Conservation (phyloP, 1,140 invertebrate species). For the Drosophila oshimai region DNA sequence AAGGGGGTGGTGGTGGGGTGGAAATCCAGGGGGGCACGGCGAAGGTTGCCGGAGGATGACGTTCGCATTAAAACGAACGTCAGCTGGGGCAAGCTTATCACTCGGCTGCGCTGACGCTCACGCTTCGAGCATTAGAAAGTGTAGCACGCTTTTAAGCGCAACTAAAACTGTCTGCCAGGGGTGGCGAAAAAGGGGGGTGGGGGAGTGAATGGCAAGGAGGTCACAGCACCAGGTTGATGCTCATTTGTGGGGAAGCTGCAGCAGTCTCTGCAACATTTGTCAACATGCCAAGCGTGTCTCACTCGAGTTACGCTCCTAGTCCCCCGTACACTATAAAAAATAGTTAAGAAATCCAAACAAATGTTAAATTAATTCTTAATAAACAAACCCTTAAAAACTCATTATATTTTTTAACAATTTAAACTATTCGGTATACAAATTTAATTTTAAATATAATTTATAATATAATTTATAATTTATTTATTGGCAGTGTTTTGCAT, state of each 20-base stretch:
- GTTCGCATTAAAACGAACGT: slow-evolving; percentile 76
- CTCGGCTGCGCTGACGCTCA: slow-evolving; percentile 38
- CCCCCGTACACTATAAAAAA: too few species aligned
- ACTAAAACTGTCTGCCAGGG: slow-evolving; percentile 63
- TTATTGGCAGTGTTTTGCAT: too few species aligned
- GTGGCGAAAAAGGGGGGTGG: background rate
- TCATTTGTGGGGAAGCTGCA: slow-evolving; percentile 60
- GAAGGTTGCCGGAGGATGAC: slow-evolving; percentile 45
- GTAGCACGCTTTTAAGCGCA: slow-evolving; percentile 71
- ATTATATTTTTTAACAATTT: too few species aligned
- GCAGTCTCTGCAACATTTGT: slow-evolving; percentile 68
- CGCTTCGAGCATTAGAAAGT: slow-evolving; percentile 64
- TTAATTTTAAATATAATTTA: too few species aligned
- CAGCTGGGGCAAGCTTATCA: slow-evolving; percentile 67
- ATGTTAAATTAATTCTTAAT: too few species aligned
- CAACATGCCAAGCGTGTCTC: slow-evolving; percentile 76
- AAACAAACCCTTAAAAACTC: too few species aligned
- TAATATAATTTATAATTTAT: too few species aligned
- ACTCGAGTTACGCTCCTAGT: slow-evolving; percentile 22
- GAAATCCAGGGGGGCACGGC: background rate
- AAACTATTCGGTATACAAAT: too few species aligned
- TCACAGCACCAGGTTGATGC: slow-evolving; percentile 52
- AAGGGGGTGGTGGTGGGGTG: background rate
- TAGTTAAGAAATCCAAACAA: too few species aligned
- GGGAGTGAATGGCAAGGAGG: background rate